Conservation (phyloP, 1,140 invertebrate genomes). For the Drosophila miranda region DNA sequence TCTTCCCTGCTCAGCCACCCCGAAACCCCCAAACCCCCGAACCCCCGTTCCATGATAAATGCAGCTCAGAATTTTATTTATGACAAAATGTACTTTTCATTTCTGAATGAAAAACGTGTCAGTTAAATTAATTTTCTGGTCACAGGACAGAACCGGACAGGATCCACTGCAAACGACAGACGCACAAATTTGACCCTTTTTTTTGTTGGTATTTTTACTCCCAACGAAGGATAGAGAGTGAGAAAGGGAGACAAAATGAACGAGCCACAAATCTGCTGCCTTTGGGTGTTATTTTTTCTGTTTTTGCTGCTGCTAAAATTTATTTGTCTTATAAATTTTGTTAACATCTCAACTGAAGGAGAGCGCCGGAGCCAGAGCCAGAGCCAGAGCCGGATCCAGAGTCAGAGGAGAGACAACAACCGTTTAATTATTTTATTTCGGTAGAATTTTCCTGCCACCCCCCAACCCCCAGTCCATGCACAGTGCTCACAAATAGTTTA, state of each 20-base stretch:
- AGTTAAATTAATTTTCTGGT: conserved; percentile 58
- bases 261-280: conserved; percentile 44
- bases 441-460: conserved; percentile 11
- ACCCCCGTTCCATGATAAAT: neutral
- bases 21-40: too few relatives aligned
- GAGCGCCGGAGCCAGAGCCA: neutral
- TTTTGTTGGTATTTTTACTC: neutral
- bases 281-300: conserved; percentile 22
- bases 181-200: conserved; percentile 38
- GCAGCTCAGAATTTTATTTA: conserved; percentile 22
- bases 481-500: conserved; percentile 49
- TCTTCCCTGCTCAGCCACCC: neutral
- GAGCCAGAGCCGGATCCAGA: neutral
- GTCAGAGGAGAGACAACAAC: conserved; percentile 15
- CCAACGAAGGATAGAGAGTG: neutral
- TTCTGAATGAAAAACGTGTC: conserved; percentile 50
- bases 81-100: conserved; percentile 30
- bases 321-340: conserved; percentile 61
- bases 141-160: conserved; percentile 14
- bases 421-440: conserved; percentile 58
- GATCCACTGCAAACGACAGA: conserved; percentile 15
- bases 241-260: neutral
- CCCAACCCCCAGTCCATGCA: neutral
- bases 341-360: conserved; percentile 50
- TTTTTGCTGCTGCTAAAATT: conserved; percentile 40